A percentile compares a stretch with the other conserved stretches of the same genome.
phyloP scores from a whole-genome alignment of 2,113 vertebrate species.

The Muntiacus reevesi region DNA sequence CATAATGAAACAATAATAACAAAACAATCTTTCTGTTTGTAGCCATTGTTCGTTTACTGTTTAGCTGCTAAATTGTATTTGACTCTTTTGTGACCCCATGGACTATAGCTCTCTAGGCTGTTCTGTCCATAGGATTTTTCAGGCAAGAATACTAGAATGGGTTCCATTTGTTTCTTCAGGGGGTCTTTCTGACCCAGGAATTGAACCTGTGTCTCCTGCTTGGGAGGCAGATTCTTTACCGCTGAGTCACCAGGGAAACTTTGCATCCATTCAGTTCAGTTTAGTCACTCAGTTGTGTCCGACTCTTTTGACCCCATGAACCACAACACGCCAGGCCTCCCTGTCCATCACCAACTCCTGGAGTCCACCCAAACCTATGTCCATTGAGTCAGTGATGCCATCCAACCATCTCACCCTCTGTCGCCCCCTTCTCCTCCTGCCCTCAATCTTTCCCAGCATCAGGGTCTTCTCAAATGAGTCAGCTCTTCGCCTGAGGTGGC shows the following conservation, averaged over 20 bases:
- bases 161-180: background rate
- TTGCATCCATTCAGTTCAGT: background rate
- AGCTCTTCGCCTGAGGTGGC: too few species aligned
- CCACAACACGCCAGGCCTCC: background rate
- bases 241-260: background rate
- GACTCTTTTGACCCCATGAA: background rate
- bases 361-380: background rate
- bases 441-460: too few species aligned
- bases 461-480: too few species aligned
- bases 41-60: background rate
- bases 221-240: background rate
- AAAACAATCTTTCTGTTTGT: background rate
- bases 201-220: background rate
- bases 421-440: too few species aligned
- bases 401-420: background rate
- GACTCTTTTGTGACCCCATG: background rate
- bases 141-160: background rate
- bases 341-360: background rate
- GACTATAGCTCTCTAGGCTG: background rate
- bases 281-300: rapidly evolving
- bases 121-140: background rate
- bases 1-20: background rate
- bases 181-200: background rate
- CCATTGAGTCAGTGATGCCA: background rate
- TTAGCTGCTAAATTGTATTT: background rate